Evolutionary conservation across 2,113 vertebrate species (phyloP).

Genomic region (Emydocephalus ijimae): DNA sequence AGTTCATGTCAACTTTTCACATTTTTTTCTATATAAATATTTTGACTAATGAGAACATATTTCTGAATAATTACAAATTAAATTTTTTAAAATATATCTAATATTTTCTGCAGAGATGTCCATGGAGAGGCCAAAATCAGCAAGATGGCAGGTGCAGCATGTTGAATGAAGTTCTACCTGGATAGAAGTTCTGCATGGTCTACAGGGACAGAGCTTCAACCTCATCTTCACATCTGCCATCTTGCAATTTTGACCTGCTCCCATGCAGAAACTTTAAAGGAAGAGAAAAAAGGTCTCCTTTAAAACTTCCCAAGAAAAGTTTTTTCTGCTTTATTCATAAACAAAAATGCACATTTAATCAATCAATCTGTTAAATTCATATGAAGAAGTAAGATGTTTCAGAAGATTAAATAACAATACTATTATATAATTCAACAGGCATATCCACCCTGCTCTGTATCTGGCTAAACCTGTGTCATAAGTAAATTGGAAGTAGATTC

Average conservation of each 20-base stretch:
- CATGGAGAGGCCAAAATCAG: not conserved
- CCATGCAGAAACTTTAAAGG: not conserved
- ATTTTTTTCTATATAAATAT: not conserved
- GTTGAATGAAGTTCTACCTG: not conserved
- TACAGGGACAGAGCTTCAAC: not conserved
- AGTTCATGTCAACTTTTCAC: not conserved
- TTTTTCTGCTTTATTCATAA: not conserved
- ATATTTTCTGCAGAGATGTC: not conserved
- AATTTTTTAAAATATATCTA: not conserved
- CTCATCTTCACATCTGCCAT: not conserved
- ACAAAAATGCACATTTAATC: not conserved
- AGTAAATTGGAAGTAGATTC: slow-evolving; percentile 6
- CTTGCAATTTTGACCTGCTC: not conserved
- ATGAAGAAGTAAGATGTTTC: not conserved
- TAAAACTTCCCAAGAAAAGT: not conserved
- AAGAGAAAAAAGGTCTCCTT: not conserved
- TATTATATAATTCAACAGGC: not conserved
- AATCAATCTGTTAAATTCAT: not conserved
- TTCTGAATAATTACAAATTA: not conserved
- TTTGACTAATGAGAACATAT: not conserved
- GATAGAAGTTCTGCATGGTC: not conserved
- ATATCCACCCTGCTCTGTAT: not conserved
- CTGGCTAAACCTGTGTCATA: not conserved
- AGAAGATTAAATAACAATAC: not conserved
- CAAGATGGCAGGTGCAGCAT: not conserved